Evolutionary conservation across 2,888 invertebrate species (phyloP), one percentile per base, ranked within the genome.

Genomic region (Dryadula phaetusa): DNA sequence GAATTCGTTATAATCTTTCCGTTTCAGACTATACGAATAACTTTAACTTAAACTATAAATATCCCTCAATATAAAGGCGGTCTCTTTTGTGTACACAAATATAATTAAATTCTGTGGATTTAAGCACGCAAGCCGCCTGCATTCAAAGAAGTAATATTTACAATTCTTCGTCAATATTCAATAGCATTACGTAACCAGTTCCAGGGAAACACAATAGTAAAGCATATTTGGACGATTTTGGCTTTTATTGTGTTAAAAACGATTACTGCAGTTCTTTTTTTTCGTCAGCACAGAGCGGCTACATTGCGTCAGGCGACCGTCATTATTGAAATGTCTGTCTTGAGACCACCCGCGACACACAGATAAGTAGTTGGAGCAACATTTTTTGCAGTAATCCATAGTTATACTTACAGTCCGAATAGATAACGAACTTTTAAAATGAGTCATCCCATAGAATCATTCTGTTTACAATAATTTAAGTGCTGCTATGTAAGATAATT

Each of bases 301-400:
- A 80, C 76, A 81, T 86, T 86, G 84, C 84, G 83, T 84, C 83
- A 84, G 81, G 77, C 77, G 78, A 76, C 80, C 76, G 81, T 85
- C 86, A 87, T 90, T 88, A 88, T 88, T 86, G 85, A 82, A 86
- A 83, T 82, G 83, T 87, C 82, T 83, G 77, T 75, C 76, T 77
- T 74, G 74, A 82, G 90, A 87, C 90, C 91, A 90, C 89, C 90
- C 89, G 86, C 75, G 85, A 86, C 86, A 86, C 78, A 88, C 85
- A 73, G 86, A 70, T 77, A 70, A 71, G 74, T 75, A 77, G 80
- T 80, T 81, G 73, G 74, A 72, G 79, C 76, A 82, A 82, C 84
- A 80, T 70, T 76, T 75, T 70, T 73, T 71, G 72, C 47, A 32
- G 47, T 60, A 67, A 69, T 70, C 71, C 74, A 72, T 72, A 73